phyloP scores from a whole-genome alignment of 1,140 invertebrate genomes.

The Caenorhabditis inopinata region DNA sequence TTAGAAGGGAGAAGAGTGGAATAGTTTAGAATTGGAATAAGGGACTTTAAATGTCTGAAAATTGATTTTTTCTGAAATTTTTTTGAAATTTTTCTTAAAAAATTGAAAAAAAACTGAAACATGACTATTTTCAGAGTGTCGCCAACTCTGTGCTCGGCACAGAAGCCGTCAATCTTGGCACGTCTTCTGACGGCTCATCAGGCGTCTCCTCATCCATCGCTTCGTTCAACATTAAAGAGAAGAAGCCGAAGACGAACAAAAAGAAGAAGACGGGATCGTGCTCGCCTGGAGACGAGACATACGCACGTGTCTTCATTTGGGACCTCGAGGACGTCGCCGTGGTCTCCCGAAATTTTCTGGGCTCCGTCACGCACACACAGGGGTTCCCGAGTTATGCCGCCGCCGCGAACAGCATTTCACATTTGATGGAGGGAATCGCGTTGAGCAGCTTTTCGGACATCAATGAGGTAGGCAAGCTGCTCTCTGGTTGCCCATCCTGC shows the following conservation, averaged over 20 bases:
- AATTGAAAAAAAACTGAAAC: no score
- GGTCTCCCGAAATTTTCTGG: neutral
- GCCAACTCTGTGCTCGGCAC: neutral
- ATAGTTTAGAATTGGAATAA: no score
- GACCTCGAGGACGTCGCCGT: constrained; percentile 1
- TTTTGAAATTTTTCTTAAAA: no score
- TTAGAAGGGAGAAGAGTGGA: no score
- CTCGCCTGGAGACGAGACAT: neutral
- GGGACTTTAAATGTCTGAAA: no score
- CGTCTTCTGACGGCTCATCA: neutral
- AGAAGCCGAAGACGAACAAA: neutral
- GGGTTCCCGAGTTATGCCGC: neutral
- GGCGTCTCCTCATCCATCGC: neutral
- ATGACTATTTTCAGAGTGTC: neutral
- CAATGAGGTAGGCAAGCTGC: neutral
- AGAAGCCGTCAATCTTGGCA: constrained; percentile 6
- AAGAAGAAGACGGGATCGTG: neutral
- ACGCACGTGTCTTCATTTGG: neutral
- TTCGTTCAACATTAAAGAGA: neutral
- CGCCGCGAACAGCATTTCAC: neutral
- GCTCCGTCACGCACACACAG: neutral
- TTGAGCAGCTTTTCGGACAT: neutral
- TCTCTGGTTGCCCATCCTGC: no score
- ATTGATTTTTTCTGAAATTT: no score
- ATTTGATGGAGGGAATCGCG: neutral